These are phyloP conservation scores for Drosophila peninsularis DNA, from an alignment of 2,888 invertebrate species.

Conservation along the genomic window DNA sequence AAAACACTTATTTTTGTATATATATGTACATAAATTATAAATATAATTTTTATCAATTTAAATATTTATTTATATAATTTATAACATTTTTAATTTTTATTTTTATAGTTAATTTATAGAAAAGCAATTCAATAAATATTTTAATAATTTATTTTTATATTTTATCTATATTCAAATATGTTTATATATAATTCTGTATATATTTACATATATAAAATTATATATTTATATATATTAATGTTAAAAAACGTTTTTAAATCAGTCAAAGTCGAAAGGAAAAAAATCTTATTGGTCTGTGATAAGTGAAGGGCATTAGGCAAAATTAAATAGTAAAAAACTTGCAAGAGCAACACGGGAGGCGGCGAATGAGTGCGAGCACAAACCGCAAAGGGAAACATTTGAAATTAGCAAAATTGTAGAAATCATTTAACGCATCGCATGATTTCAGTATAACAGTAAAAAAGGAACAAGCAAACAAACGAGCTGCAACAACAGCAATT, in stretches of 20 bases:
- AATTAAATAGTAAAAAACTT: slow-evolving; percentile 37
- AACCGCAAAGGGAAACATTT: slow-evolving; percentile 66
- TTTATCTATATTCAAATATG: background rate
- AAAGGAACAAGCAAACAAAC: slow-evolving; percentile 44
- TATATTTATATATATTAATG: background rate
- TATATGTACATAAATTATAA: no score
- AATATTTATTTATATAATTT: no score
- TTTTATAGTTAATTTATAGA: no score
- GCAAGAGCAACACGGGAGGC: slow-evolving; percentile 30
- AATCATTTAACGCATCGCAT: slow-evolving; percentile 73
- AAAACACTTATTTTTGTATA: no score
- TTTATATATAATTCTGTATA: no score
- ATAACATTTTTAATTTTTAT: no score
- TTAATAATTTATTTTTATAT: background rate
- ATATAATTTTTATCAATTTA: no score
- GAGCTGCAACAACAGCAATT: slow-evolving; percentile 59
- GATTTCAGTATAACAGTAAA: slow-evolving; percentile 57
- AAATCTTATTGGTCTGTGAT: slow-evolving; percentile 83
- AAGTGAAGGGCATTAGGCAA: slow-evolving; percentile 82
- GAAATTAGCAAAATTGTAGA: slow-evolving; percentile 71
- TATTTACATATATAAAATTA: no score
- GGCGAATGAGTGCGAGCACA: slow-evolving; percentile 46
- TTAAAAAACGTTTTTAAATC: background rate
- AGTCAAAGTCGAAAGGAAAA: slow-evolving; percentile 36
- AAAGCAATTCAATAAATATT: no score